These are phyloP conservation scores for Oligia fasciuncula DNA, from an alignment of 2,888 invertebrate species.

Conservation along the genomic window DNA sequence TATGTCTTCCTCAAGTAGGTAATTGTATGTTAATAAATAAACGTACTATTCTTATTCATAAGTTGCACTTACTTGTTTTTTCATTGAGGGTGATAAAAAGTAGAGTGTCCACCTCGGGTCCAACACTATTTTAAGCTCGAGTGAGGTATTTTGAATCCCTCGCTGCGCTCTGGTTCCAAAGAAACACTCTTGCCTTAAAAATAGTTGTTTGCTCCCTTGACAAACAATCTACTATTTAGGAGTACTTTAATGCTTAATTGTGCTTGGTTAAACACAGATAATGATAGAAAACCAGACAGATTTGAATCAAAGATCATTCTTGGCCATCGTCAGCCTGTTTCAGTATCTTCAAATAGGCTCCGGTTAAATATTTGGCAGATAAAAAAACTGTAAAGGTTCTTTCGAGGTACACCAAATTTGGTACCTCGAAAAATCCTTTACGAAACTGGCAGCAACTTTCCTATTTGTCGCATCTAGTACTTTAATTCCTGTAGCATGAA, in stretches of 20 bases:
- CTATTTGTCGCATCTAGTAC: constrained; percentile 32
- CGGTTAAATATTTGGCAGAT: neutral
- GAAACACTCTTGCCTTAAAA: too few relatives aligned
- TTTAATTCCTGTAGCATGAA: constrained; percentile 49
- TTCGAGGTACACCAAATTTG: neutral
- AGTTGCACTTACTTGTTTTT: too few relatives aligned
- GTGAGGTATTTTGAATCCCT: too few relatives aligned
- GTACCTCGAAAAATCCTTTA: neutral
- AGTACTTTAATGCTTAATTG: too few relatives aligned
- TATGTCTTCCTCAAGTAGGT: too few relatives aligned
- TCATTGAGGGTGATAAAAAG: too few relatives aligned
- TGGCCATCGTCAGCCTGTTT: neutral
- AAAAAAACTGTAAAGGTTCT: neutral
- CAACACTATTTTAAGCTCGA: too few relatives aligned
- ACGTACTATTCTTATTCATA: too few relatives aligned
- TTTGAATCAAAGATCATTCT: neutral
- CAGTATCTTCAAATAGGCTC: neutral
- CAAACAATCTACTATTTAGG: neutral
- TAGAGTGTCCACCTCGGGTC: too few relatives aligned
- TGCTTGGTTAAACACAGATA: neutral
- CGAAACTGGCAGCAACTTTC: neutral
- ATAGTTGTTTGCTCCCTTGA: too few relatives aligned
- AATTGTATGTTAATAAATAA: too few relatives aligned
- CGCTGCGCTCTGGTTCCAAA: too few relatives aligned
- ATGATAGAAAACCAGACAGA: neutral